These are phyloP conservation scores for Asarcornis scutulata DNA, from an alignment of 2,113 vertebrate species.

Conservation along the genomic window DNA sequence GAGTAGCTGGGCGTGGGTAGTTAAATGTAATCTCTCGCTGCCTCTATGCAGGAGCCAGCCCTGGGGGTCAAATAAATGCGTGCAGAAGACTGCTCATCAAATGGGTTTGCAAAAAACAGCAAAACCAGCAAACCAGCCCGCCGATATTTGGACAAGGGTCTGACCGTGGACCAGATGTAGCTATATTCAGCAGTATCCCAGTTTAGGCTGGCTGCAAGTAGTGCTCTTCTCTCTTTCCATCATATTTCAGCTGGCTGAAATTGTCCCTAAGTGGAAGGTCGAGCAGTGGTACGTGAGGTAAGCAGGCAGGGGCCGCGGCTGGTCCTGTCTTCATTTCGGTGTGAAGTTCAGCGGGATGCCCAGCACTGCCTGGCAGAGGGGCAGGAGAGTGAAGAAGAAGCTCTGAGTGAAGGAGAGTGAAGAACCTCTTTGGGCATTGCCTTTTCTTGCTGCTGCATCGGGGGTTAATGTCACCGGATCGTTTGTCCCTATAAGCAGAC, in stretches of 20 bases:
- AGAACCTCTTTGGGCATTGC: too few relatives aligned
- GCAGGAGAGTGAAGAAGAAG: neutral
- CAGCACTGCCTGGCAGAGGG: neutral
- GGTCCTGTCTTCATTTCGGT: neutral
- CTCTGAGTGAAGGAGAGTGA: too few relatives aligned
- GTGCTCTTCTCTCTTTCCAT: neutral
- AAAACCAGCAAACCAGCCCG: neutral
- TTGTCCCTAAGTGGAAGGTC: neutral
- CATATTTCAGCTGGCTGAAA: neutral
- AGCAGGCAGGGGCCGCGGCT: neutral
- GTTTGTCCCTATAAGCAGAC: neutral
- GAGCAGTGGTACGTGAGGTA: neutral
- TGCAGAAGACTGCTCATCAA: neutral
- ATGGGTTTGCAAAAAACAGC: neutral
- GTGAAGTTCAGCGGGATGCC: neutral
- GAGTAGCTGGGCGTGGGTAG: neutral
- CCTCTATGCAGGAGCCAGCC: neutral
- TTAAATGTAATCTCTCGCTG: neutral
- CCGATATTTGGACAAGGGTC: neutral
- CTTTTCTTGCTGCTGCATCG: too few relatives aligned
- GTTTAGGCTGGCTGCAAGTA: accelerated
- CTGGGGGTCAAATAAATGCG: neutral
- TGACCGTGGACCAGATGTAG: neutral
- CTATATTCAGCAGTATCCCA: neutral
- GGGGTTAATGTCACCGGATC: neutral